Base-by-base conservation (phyloP, 2,797 vertebrate genomes). In the Odontamblyopus lacepedii region DNA sequence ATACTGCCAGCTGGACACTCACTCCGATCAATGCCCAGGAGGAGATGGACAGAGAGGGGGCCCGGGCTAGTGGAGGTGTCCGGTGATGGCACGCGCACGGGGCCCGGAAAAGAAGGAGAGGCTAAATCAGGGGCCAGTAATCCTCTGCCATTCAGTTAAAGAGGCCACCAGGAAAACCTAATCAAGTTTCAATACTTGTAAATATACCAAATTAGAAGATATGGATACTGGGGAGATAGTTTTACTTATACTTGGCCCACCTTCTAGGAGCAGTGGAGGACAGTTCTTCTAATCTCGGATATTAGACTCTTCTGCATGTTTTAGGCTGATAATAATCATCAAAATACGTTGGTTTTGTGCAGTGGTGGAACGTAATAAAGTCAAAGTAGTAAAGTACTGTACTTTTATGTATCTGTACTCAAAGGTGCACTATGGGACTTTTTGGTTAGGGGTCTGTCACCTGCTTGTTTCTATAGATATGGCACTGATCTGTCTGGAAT, bases 101-200 rank as follows among this genome's bases (percentile, higher is more conserved):
- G 44, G 51, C 44, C 60, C 51, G 64, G 60, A 77, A 77, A 64
- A 59, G 67, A 76, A 30, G 38, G 67, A 64, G 30, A 64, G 41
- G 85, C 84, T 92, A 89, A 85, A 90, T 87, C 75, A 84, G 83
- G 85, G 79, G 62, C 26, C 50, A 74, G 74, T 88, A 82, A 89
- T 88, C 82, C 82, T 78, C 57, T 67, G 75, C 38, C 23, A 51
- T 69, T 74, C 70, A 53, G 53, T 8, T 67, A 67, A 69, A 83
- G 79, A 75, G 56, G 74, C 70, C n/a, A 57, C 41, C 13, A 16
- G 71, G 44, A 72, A 71, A 68, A 19, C n/a, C 4, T 16, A 41
- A 41, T 27, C 27, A 27, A 59, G 3, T 27, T 27, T 27, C 23
- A 60, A 18, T 60, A 35, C 35, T 35, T 35, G 35, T 35, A 35